A percentile compares a stretch with the other conserved stretches of the same genome.
phyloP scores from a whole-genome alignment of 1,140 invertebrate species.

The Magallana angulata region DNA sequence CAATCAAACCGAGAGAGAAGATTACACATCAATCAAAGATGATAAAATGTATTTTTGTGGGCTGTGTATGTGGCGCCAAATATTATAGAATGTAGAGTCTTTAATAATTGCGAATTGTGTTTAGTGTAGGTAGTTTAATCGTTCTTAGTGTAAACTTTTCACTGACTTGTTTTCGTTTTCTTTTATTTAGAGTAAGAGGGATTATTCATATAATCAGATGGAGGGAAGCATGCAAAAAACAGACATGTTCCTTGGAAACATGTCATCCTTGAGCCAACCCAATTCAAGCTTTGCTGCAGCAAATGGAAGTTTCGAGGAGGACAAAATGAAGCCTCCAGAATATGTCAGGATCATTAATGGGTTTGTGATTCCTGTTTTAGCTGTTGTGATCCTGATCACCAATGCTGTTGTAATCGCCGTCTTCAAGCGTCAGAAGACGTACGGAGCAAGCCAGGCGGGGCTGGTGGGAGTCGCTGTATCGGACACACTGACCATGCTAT shows the following conservation, averaged over 20 bases:
- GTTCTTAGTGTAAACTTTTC: too few relatives aligned
- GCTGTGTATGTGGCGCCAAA: too few relatives aligned
- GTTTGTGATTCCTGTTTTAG: conserved; percentile 53
- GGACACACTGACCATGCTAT: conserved; percentile 50
- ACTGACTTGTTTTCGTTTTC: too few relatives aligned
- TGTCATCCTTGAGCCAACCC: not conserved
- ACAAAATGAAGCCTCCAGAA: not conserved
- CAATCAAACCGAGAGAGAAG: too few relatives aligned
- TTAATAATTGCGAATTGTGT: too few relatives aligned
- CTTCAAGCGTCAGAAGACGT: conserved; percentile 53
- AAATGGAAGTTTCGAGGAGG: not conserved
- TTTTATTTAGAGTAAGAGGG: too few relatives aligned
- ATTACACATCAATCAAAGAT: too few relatives aligned
- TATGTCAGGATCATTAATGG: conserved; percentile 54
- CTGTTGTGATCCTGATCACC: conserved; percentile 51
- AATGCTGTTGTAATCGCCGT: conserved; percentile 55
- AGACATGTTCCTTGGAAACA: not conserved
- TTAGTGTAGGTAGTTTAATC: too few relatives aligned
- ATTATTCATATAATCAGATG: not conserved
- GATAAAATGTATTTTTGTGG: too few relatives aligned
- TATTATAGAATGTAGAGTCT: too few relatives aligned
- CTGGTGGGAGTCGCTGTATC: conserved; percentile 55
- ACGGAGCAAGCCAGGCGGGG: conserved; percentile 57
- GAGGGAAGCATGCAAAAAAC: not conserved
- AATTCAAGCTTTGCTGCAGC: not conserved